Conservation (phyloP, 2,113 vertebrate genomes). For the Calypte anna region DNA sequence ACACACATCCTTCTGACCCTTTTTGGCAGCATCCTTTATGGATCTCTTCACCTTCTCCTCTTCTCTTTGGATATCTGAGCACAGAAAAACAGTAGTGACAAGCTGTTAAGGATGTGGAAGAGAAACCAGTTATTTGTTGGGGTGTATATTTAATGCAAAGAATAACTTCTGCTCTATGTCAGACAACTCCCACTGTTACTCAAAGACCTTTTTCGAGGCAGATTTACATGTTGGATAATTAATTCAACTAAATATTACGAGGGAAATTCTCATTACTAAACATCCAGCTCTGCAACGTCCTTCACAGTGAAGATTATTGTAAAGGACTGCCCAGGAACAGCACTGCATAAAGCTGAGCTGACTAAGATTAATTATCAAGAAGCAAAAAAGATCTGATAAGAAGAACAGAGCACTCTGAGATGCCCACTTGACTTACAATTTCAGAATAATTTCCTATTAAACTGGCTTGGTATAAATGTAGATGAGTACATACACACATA, state of each 20-base stretch:
- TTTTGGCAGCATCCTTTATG: slow-evolving; percentile 95
- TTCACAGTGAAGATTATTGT: not conserved
- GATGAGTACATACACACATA: too few relatives aligned
- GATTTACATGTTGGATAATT: not conserved
- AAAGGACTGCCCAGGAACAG: not conserved
- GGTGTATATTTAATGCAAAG: not conserved
- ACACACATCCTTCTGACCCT: slow-evolving; percentile 93
- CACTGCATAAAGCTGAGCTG: not conserved
- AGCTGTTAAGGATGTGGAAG: not conserved
- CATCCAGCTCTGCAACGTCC: not conserved
- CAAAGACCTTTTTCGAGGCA: not conserved
- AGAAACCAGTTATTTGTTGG: not conserved
- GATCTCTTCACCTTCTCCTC: slow-evolving; percentile 97
- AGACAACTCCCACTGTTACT: not conserved
- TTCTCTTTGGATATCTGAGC: slow-evolving; percentile 94
- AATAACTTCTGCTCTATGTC: not conserved
- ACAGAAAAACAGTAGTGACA: not conserved
- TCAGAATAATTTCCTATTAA: not conserved
- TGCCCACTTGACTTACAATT: not conserved
- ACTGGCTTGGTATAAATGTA: not conserved
- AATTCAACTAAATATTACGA: not conserved
- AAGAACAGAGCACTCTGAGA: not conserved
- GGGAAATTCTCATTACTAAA: not conserved
- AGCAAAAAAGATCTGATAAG: not conserved
- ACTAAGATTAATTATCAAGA: not conserved